A percentile compares a stretch with the other conserved stretches of the same genome.
Conservation (phyloP, 2,797 vertebrate genomes). For the Phyllotis vaccarum region DNA sequence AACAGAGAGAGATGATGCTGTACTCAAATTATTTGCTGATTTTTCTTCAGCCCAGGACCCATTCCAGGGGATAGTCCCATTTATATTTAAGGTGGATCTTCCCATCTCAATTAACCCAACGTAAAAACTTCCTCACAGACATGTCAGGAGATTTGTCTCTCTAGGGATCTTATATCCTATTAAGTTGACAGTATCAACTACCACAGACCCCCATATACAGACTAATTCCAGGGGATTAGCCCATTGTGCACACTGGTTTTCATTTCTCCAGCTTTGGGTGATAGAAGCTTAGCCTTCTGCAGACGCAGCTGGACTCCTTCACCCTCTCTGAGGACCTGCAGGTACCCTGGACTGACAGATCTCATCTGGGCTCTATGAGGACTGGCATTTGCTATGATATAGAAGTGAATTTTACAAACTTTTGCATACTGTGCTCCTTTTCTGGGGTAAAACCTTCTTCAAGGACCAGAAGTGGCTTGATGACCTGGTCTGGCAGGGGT, state of each 20-base stretch:
- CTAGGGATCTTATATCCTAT: neutral
- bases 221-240: neutral
- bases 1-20: neutral
- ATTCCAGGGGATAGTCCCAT: neutral
- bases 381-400: neutral
- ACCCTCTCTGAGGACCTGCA: neutral
- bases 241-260: neutral
- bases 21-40: neutral
- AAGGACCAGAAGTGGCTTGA: neutral
- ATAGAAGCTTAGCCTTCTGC: neutral
- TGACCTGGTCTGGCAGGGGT: neutral
- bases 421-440: neutral
- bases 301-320: neutral
- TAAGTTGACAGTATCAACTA: neutral
- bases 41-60: neutral
- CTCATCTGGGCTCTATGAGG: neutral
- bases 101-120: neutral
- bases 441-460: slow-evolving; percentile 11
- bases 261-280: neutral
- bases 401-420: neutral
- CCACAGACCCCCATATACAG: neutral
- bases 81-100: neutral
- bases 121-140: neutral
- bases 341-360: neutral
- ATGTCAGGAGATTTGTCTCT: neutral